Percentiles rank a stretch among this genome's conserved stretches.
These are phyloP conservation scores for Plecotus auritus DNA, from an alignment of 2,113 vertebrate genomes.

Conservation along the genomic window DNA sequence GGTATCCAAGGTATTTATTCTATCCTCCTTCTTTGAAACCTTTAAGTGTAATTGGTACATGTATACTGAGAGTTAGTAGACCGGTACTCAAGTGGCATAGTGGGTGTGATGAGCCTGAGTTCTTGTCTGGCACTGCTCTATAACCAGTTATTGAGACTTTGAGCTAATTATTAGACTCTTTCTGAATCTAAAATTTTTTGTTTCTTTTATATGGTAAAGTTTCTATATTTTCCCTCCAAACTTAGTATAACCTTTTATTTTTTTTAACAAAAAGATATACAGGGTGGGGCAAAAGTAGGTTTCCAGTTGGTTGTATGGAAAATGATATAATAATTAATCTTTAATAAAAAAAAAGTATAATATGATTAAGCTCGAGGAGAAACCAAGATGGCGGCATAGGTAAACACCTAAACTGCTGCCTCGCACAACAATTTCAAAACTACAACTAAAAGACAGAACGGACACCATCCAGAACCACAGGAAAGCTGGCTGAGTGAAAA, in stretches of 20 bases:
- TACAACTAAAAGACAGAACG: too few species aligned
- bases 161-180: neutral
- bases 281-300: neutral
- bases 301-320: neutral
- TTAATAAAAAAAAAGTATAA: too few species aligned
- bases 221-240: neutral
- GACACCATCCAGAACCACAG: too few species aligned
- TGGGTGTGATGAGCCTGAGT: neutral
- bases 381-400: too few species aligned
- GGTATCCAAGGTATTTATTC: neutral
- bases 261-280: neutral
- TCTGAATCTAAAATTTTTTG: neutral
- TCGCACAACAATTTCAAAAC: too few species aligned
- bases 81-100: neutral
- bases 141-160: neutral
- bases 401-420: too few species aligned
- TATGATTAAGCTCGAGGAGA: too few species aligned
- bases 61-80: neutral
- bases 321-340: neutral
- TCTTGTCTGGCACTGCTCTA: neutral
- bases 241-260: neutral
- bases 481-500: too few species aligned
- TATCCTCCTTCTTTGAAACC: neutral
- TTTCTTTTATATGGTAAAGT: neutral
- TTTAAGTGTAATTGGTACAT: neutral